Percentiles rank a stretch among this genome's conserved stretches.
Evolutionary conservation across 2,113 vertebrate species (phyloP).

Genomic region (Cichladusa arquata): DNA sequence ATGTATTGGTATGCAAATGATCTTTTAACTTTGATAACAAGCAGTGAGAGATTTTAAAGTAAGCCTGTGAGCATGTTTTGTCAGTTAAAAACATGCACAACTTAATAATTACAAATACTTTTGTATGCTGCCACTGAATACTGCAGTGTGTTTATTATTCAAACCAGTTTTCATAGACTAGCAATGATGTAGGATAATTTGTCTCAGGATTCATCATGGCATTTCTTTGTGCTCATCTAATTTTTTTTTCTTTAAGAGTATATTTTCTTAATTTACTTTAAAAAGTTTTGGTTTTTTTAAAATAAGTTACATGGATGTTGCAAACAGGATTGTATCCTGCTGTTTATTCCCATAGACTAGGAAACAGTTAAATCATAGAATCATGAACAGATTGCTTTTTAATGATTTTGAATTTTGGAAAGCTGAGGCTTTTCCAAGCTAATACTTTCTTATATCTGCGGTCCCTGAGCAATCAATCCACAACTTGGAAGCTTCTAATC

Average conservation of each 20-base stretch:
- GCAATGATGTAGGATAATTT: slow-evolving; percentile 5
- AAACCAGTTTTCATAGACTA: slow-evolving; percentile 14
- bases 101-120: slow-evolving; percentile 62
- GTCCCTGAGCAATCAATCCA: slow-evolving; percentile 12
- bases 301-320: slow-evolving; percentile 21
- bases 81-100: slow-evolving; percentile 69
- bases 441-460: slow-evolving; percentile 29
- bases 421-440: slow-evolving; percentile 23
- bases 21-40: slow-evolving; percentile 79
- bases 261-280: slow-evolving; percentile 52
- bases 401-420: slow-evolving; percentile 27
- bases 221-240: slow-evolving; percentile 46
- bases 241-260: slow-evolving; percentile 13
- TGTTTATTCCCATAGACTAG: slow-evolving; percentile 44
- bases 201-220: slow-evolving; percentile 56
- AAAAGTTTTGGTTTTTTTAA: not conserved
- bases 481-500: slow-evolving; percentile 39
- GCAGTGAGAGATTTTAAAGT: slow-evolving; percentile 74
- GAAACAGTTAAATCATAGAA: slow-evolving; percentile 32
- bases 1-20: slow-evolving; percentile 76
- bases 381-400: slow-evolving; percentile 40
- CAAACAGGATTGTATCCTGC: slow-evolving; percentile 26
- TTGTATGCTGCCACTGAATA: slow-evolving; percentile 53
- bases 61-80: slow-evolving; percentile 71
- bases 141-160: slow-evolving; percentile 37